phyloP scores from a whole-genome alignment of 2,888 invertebrate species.

The Drosophila phalerata region DNA sequence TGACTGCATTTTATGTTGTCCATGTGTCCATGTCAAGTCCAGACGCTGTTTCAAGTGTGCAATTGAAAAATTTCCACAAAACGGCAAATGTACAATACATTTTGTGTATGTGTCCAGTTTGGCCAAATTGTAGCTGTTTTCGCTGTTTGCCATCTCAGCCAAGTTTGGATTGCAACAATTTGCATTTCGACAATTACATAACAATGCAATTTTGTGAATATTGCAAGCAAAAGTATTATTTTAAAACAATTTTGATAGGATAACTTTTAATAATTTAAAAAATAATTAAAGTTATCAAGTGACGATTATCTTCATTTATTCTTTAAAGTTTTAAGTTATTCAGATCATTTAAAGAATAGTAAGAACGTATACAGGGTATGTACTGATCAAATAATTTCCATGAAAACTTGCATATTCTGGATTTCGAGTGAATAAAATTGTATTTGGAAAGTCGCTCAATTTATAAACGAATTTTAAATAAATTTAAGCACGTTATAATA shows the following conservation, averaged over 20 bases:
- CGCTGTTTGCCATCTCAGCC: slow-evolving; percentile 53
- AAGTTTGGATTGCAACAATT: slow-evolving; percentile 14
- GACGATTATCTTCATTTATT: too few relatives aligned
- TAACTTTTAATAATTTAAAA: too few relatives aligned
- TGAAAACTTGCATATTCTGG: not conserved
- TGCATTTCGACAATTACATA: slow-evolving; percentile 15
- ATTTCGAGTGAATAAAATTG: not conserved
- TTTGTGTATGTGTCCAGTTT: slow-evolving; percentile 20
- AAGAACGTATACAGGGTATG: too few relatives aligned
- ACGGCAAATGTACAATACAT: slow-evolving; percentile 41
- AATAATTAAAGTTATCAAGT: too few relatives aligned
- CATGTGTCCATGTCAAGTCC: slow-evolving; percentile 61
- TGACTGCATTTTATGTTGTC: slow-evolving; percentile 71
- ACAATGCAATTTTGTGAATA: slow-evolving; percentile 1
- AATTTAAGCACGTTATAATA: slow-evolving; percentile 33
- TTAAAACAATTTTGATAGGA: too few relatives aligned
- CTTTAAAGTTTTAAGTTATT: too few relatives aligned
- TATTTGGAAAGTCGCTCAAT: not conserved
- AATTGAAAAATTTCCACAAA: slow-evolving; percentile 57
- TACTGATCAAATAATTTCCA: not conserved
- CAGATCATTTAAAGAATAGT: too few relatives aligned
- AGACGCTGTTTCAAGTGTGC: slow-evolving; percentile 61
- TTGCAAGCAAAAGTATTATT: too few relatives aligned
- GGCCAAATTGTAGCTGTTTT: slow-evolving; percentile 31
- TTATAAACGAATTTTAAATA: slow-evolving; percentile 1